Base-by-base conservation (phyloP, 2,888 invertebrate species). In the Pilophorus perplexus region DNA sequence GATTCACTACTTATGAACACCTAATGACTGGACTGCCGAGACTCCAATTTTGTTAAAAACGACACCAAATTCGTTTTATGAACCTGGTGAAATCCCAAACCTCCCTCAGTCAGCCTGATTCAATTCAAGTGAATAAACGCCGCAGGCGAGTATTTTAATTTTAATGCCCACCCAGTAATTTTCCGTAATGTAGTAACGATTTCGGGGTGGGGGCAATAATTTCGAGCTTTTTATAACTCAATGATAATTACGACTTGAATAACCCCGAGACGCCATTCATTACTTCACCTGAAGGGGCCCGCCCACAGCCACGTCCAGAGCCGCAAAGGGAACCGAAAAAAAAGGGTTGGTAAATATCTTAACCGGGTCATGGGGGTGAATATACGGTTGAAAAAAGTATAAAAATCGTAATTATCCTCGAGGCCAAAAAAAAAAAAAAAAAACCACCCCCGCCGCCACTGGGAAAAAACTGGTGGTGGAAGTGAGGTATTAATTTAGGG, bases 401-500 rank as follows among this genome's bases (percentile, higher is more conserved):
- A 42, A 59, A 59, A 59, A 59, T 59, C 44, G 59, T 42, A 59
- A 59, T 59, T 59, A 59, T 25, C 44, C 44, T 25, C n/a, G n/a
- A n/a, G 20, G 27, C 25, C 14, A 25, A 42, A 44, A 42, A 27
- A 25, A 16, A 25, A 20, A 18, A 14, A 8, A 8, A 8, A 8
- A 48, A 4, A 20, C 8, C 10, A 22, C 6, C 40, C 12, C 22
- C 16, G 6, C 23, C 10, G 27, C 14, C 10, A 6, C 23, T 14
- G 38, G 27, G 42, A 23, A 59, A 40, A 44, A 42, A 1, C 12
- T 42, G n/a, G 54, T 10, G 25, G 2, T 50, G 20, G 55, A 33
- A 27, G 55, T 40, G 40, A 59, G 27, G 44, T 59, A 59, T 42
- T 59, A 59, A 59, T 59, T 59, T 59, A 59, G 44, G 59, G 59